These are phyloP conservation scores for Bimastos eiseni DNA, from an alignment of 2,888 invertebrate species.

Conservation along the genomic window DNA sequence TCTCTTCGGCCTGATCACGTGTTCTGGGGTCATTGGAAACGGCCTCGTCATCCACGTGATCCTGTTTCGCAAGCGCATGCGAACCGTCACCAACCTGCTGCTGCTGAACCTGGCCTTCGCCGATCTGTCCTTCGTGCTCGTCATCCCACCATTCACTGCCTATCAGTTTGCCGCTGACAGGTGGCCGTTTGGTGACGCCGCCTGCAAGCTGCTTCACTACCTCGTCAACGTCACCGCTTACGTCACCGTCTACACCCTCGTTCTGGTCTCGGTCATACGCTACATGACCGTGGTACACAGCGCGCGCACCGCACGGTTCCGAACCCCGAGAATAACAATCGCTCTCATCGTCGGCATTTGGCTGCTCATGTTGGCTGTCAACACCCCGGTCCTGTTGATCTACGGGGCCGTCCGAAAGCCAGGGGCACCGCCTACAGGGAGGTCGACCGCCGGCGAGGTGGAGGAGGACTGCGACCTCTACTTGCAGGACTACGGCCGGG, in stretches of 20 bases:
- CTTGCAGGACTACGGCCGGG: slow-evolving; percentile 29
- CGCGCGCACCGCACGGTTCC: slow-evolving; percentile 63
- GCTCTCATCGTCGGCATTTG: slow-evolving; percentile 17
- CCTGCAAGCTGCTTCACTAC: slow-evolving; percentile 87
- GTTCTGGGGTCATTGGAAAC: slow-evolving; percentile 75
- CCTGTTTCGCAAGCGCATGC: slow-evolving; percentile 77
- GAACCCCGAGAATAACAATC: slow-evolving; percentile 30
- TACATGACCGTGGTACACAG: slow-evolving; percentile 41
- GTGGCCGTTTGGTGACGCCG: slow-evolving; percentile 85
- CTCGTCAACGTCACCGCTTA: slow-evolving; percentile 87
- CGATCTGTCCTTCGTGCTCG: slow-evolving; percentile 82
- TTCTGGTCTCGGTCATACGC: slow-evolving; percentile 39
- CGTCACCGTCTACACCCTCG: slow-evolving; percentile 77
- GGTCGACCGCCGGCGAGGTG: too few relatives aligned
- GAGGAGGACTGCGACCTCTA: slow-evolving; percentile 40
- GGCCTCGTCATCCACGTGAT: slow-evolving; percentile 44
- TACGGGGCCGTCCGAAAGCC: slow-evolving; percentile 10
- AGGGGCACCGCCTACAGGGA: neutral
- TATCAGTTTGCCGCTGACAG: slow-evolving; percentile 67
- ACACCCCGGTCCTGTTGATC: neutral
- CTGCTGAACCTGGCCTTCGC: slow-evolving; percentile 85
- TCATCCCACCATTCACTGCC: slow-evolving; percentile 88
- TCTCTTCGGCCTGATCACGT: slow-evolving; percentile 79
- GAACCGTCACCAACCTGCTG: slow-evolving; percentile 81
- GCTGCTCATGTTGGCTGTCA: neutral